Percentiles rank a stretch among this genome's conserved stretches.
These are phyloP conservation scores for Cheilosia soror DNA, from an alignment of 2,888 invertebrate species.

Conservation along the genomic window DNA sequence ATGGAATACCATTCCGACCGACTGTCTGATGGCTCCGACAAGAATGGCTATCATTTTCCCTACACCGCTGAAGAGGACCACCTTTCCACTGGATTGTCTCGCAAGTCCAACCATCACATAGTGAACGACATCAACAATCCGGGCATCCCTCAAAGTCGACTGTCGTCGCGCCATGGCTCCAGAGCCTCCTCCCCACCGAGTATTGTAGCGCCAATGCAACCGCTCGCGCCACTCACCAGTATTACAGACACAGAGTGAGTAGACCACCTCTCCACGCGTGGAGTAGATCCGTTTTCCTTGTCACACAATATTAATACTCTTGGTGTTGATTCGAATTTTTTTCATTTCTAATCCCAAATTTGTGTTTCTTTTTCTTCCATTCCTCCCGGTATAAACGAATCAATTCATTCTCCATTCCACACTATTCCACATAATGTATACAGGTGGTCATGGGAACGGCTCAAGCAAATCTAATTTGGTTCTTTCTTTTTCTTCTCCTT, in stretches of 20 bases:
- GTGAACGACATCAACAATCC: conserved; percentile 86
- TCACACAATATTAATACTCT: conserved; percentile 8
- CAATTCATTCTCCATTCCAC: conserved; percentile 58
- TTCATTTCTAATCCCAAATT: conserved; percentile 72
- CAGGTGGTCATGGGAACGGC: conserved; percentile 83
- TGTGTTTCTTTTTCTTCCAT: conserved; percentile 74
- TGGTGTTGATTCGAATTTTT: conserved; percentile 47
- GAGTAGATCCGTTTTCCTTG: conserved; percentile 39
- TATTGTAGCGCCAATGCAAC: conserved; percentile 85
- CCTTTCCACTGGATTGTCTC: conserved; percentile 82
- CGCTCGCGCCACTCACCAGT: conserved; percentile 86
- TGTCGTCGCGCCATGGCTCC: conserved; percentile 82
- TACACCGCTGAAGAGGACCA: conserved; percentile 94
- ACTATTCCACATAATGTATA: conserved; percentile 72
- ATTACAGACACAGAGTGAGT: conserved; percentile 88
- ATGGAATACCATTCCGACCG: conserved; percentile 85
- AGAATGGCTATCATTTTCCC: conserved; percentile 92
- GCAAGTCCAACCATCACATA: conserved; percentile 79
- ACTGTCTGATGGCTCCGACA: conserved; percentile 89
- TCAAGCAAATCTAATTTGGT: conserved; percentile 83
- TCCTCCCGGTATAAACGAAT: conserved; percentile 66
- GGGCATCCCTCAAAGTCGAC: conserved; percentile 80
- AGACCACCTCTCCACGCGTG: conserved; percentile 10
- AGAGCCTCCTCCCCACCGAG: conserved; percentile 83
- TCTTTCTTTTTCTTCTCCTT: conserved; percentile 74